Conservation (phyloP, 2,888 invertebrate genomes). For the Diarsia brunnea region DNA sequence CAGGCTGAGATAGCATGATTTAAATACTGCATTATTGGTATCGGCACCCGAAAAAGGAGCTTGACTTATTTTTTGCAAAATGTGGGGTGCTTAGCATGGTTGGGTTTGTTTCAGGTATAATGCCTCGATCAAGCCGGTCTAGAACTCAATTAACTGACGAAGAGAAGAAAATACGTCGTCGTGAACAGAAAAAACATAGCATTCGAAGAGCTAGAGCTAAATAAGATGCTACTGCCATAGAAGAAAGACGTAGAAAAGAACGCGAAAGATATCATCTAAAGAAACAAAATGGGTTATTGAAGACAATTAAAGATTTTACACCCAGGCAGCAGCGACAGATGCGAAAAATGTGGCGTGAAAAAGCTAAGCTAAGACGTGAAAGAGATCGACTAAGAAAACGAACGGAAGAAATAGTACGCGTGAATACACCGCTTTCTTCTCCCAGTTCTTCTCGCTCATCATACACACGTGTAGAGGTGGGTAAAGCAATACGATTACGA, state of each 20-base stretch:
- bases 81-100: not conserved
- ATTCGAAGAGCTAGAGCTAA: slow-evolving; percentile 9
- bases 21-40: too few species aligned
- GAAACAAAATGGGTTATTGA: slow-evolving; percentile 20
- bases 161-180: slow-evolving; percentile 5
- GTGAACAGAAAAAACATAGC: slow-evolving; percentile 12
- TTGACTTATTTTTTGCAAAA: too few species aligned
- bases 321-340: slow-evolving; percentile 9
- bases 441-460: too few species aligned
- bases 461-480: too few species aligned
- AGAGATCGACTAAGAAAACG: too few species aligned
- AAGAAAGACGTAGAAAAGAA: slow-evolving; percentile 15
- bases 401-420: too few species aligned
- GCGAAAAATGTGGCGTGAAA: slow-evolving; percentile 20
- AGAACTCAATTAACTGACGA: slow-evolving; percentile 8
- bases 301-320: slow-evolving; percentile 13
- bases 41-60: too few species aligned
- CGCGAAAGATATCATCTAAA: slow-evolving; percentile 4
- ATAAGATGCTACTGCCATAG: slow-evolving; percentile 10
- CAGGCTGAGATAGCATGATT: too few species aligned
- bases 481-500: too few species aligned
- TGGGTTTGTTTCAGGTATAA: slow-evolving; percentile 17
- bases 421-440: too few species aligned
- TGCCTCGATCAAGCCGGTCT: slow-evolving; percentile 2
- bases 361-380: too few species aligned